These are phyloP conservation scores for Masnerella sp. DNA, from an alignment of 2,888 invertebrate species.

Conservation along the genomic window DNA sequence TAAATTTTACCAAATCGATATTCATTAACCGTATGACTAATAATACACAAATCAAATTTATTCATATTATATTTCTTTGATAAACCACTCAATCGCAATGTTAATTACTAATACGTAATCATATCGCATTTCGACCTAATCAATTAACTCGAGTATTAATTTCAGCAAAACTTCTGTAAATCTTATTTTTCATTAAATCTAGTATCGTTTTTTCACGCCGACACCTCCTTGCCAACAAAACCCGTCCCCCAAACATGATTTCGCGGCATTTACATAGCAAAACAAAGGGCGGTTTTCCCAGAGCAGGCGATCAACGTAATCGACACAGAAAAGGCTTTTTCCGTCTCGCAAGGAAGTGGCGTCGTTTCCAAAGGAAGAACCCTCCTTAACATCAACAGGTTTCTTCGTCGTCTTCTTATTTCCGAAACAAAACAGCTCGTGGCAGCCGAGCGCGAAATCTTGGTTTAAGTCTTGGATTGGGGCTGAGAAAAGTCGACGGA, in stretches of 20 bases:
- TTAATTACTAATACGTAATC: too few species aligned
- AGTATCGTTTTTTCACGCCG: neutral
- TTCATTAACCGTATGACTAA: too few species aligned
- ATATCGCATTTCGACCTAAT: too few species aligned
- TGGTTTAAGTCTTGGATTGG: constrained; percentile 62
- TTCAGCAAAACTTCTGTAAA: too few species aligned
- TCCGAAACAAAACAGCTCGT: constrained; percentile 40
- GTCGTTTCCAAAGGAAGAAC: constrained; percentile 31
- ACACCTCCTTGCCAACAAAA: constrained; percentile 27
- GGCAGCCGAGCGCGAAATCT: constrained; percentile 69
- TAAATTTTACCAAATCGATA: too few species aligned
- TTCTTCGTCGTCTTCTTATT: constrained; percentile 62
- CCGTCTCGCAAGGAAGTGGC: constrained; percentile 36
- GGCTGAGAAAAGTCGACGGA: constrained; percentile 66
- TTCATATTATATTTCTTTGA: too few species aligned
- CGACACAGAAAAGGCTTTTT: constrained; percentile 36
- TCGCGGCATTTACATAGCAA: constrained; percentile 30
- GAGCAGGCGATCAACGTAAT: constrained; percentile 48
- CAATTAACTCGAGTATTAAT: too few species aligned
- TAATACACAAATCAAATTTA: too few species aligned
- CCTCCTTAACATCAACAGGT: constrained; percentile 71
- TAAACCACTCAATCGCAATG: too few species aligned
- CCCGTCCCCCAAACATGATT: constrained; percentile 17
- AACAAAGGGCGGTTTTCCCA: constrained; percentile 22
- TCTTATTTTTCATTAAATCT: neutral